phyloP scores from a whole-genome alignment of 2,797 vertebrate species.

The Ptychadena robeensis region DNA sequence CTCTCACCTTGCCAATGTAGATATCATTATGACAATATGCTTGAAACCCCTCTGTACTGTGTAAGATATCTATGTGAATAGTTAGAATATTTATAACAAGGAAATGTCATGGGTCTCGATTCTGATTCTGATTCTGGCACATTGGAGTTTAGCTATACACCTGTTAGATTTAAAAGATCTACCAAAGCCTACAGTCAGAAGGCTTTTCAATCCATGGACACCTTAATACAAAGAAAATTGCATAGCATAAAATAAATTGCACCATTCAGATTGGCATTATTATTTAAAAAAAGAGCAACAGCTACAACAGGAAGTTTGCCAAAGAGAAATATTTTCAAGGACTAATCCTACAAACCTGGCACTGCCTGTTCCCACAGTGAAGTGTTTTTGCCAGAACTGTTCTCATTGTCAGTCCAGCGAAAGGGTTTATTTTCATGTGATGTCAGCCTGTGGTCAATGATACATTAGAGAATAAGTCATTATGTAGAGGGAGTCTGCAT shows the following conservation, averaged over 20 bases:
- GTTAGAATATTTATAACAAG: neutral
- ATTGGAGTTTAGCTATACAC: neutral
- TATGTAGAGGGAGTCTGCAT: neutral
- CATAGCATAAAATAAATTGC: neutral
- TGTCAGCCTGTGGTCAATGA: constrained; percentile 4
- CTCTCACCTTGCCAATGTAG: neutral
- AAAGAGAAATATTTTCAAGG: constrained; percentile 5
- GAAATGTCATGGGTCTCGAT: neutral
- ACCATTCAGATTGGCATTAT: neutral
- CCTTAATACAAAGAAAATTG: neutral
- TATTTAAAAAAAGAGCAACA: neutral
- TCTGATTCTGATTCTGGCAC: no score
- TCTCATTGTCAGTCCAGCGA: constrained; percentile 7
- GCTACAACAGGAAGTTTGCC: neutral
- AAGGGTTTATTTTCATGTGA: constrained; percentile 7
- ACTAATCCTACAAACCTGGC: constrained; percentile 9
- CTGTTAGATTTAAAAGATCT: neutral
- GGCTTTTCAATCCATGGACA: neutral
- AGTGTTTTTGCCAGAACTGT: constrained; percentile 5
- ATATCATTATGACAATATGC: neutral
- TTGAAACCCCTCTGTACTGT: neutral
- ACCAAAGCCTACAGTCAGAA: neutral
- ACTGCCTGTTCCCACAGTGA: constrained; percentile 3
- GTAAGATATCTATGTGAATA: neutral
- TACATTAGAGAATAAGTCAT: constrained; percentile 9